Base-by-base conservation (phyloP, 2,797 vertebrate genomes). In the Takifugu ocellatus region DNA sequence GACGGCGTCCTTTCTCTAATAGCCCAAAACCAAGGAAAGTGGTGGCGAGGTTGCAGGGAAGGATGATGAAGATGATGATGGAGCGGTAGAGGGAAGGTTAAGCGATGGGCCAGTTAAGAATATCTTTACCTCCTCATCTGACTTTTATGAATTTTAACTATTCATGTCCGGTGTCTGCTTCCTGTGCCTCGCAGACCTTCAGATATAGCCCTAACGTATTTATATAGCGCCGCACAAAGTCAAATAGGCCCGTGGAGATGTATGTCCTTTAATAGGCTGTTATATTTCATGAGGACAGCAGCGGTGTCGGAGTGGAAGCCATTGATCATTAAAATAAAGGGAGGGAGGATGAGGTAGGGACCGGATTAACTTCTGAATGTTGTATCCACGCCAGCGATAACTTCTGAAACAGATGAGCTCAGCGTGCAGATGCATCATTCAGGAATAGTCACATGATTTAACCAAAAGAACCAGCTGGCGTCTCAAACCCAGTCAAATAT, bases 91-190 rank as follows among this genome's bases (percentile, higher is more conserved):
- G 59, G 65, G 75, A 68, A 63, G 83, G 80, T 78, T 77, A 77
- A 82, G 71, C 79, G 72, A 79, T 6, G 75, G 76, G 70, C 6
- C 74, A 81, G 75, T 68, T 75, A 77, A 68, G 87, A 91, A 91
- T 91, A 91, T 90, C 86, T 89, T 89, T 81, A 82, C 88, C 79
- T 75, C 79, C 87, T 91, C 90, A 91, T 91, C 89, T 89, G 78
- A 89, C 84, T 91, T 92, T 91, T 90, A 92, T 92, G 90, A 91
- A 92, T 90, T 90, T 91, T 91, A 92, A 90, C 88, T 90, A 92
- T 91, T 91, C 89, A 92, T 92, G 87, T 54, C 59, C 52, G 51
- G 66, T 46, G 74, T 77, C 82, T 68, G 70, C 75, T 84, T 88
- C 74, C 77, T 68, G 56, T 63, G 75, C 77, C 82, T 63, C 7